Evolutionary conservation across 2,797 vertebrate species (phyloP), one percentile per base, ranked within the genome.

Genomic region (Dicrostonyx torquatus): DNA sequence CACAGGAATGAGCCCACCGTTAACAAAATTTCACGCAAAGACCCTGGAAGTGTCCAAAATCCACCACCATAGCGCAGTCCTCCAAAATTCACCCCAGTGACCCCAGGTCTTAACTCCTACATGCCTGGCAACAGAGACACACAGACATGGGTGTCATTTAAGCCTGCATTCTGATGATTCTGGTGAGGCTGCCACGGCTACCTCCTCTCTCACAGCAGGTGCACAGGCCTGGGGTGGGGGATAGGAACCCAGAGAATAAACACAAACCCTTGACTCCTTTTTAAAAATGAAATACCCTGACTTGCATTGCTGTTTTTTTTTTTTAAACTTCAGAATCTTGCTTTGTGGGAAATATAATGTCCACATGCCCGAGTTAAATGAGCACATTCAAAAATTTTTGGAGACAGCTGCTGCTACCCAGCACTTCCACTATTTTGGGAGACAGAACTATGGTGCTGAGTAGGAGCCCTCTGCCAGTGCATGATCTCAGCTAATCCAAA

Each of bases 351-450:
- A 77, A 55, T 75, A 87, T 73, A 70, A 95, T 73, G 55, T 77
- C 72, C 86, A 76, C 48, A n/a, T 20, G 17, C 37, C 29, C 7
- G 60, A 85, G 82, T 7, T 90, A 83, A 90, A 86, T 55, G 43
- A 94, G 62, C 73, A 17, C 31, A 75, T 45, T 82, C 22, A 24
- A 37, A 90, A 78, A 34, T 45, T 24, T n/a, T 45, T 90, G 37
- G 45, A 87, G 26, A 83, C 24, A 89, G 75, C 70, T 66, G 34
- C 84, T 92, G 37, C 18, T 86, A 68, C 58, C 58, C 45, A 84
- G 48, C 43, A 55, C 55, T 58, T 66, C 60, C 11, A 40, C 31
- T 76, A 60, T 94, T 88, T 95, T 20, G 45, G 90, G 80, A 95
- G 43, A 24, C 14, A 92, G 53, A 92, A 18, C 58, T 45, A 31